phyloP scores from a whole-genome alignment of 2,888 invertebrate species.

The Limulus polyphemus region DNA sequence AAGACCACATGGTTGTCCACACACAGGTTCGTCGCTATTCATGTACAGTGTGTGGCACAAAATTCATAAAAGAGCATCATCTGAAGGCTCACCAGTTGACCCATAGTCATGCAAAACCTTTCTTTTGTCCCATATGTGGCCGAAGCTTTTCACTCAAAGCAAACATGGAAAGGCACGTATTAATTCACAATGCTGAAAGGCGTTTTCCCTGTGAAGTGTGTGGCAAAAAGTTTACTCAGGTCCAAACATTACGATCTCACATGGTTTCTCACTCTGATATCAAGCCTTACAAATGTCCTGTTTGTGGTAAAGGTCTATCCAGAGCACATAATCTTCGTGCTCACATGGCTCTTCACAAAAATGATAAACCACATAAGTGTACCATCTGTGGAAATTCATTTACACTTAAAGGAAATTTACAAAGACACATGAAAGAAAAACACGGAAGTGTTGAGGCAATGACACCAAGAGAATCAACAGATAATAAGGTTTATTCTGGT shows the following conservation, averaged over 20 bases:
- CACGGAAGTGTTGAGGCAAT: slow-evolving; percentile 23
- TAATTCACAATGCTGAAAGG: slow-evolving; percentile 35
- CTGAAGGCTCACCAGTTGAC: slow-evolving; percentile 38
- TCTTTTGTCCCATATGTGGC: slow-evolving; percentile 34
- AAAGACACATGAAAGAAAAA: slow-evolving; percentile 26
- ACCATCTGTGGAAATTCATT: slow-evolving; percentile 37
- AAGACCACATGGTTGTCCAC: slow-evolving; percentile 36
- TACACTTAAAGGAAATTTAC: slow-evolving; percentile 36
- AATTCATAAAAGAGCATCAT: slow-evolving; percentile 40
- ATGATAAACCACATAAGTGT: slow-evolving; percentile 36
- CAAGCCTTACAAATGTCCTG: slow-evolving; percentile 37
- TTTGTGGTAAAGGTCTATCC: slow-evolving; percentile 39
- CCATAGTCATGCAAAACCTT: slow-evolving; percentile 36
- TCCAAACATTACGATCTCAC: slow-evolving; percentile 38
- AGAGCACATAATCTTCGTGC: slow-evolving; percentile 38
- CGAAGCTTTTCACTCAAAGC: slow-evolving; percentile 38
- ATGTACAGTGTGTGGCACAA: slow-evolving; percentile 38
- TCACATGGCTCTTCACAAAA: slow-evolving; percentile 38
- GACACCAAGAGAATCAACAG: slow-evolving; percentile 11
- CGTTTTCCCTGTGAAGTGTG: slow-evolving; percentile 36
- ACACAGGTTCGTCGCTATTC: slow-evolving; percentile 35
- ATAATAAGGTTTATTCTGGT: too few species aligned
- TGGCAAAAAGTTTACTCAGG: slow-evolving; percentile 36
- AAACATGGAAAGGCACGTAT: slow-evolving; percentile 37
- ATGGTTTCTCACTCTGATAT: slow-evolving; percentile 37